Evolutionary conservation across 2,113 vertebrate species (phyloP), one percentile per base, ranked within the genome.

Genomic region (Pseudolaguvia tuberculata): DNA sequence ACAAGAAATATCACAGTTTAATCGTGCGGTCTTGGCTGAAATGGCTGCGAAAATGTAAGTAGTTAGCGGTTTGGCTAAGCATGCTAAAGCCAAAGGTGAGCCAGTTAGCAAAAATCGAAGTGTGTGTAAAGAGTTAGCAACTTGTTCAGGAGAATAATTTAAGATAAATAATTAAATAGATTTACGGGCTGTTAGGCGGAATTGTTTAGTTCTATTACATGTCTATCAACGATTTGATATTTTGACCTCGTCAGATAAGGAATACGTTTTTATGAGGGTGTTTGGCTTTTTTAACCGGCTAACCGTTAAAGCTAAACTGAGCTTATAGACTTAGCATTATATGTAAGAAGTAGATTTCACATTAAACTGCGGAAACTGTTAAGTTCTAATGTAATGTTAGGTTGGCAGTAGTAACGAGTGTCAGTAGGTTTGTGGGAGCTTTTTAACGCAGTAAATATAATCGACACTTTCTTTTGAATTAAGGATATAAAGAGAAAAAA

Each of bases 11-110:
- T 83, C 94, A 97, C 90, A 89, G 83, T 82, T 83, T 92, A 35
- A 93, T 98, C 83, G 96, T 97, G 82, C 92, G 91, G 31, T 90
- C 93, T 81, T 98, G 95, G 96, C 90, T 95, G 72, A 96, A 95
- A 89, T 95, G 93, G 88, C 75, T 98, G 79, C 93, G 88, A 65
- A 94, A 93, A 89, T 94, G 96, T 98, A 85, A 97, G 96, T 93
- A 42, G 7, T 42, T 42, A 82, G 53, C 62, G 51, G 2, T 75
- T 70, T 21, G 18, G 73, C 70, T 80, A 80, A 72, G 23, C 20
- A 48, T 23, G 23, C 23, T 45, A 23, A n/a, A 14, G 50, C 45
- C 23, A 20, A n/a, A 15, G 7, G 18, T 17, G 21, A 29, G 53
- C 21, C 63, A 29, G 57, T 21, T 52, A 51, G 50, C 15, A n/a